Conservation (phyloP, 2,888 invertebrate genomes). For the Tiliacea aurago region DNA sequence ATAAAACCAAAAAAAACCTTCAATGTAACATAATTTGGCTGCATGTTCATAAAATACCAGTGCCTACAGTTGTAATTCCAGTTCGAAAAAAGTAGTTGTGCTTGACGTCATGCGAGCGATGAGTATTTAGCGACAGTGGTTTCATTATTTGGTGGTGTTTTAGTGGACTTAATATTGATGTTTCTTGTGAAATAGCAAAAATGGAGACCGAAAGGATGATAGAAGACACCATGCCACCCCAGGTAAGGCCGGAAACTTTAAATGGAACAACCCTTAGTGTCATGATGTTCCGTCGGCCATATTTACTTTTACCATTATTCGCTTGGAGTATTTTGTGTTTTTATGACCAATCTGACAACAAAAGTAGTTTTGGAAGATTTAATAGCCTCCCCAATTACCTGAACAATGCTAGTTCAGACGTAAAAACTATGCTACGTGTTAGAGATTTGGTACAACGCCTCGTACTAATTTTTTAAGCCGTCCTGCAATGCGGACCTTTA, state of each 20-base stretch:
- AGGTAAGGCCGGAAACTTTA: slow-evolving; percentile 81
- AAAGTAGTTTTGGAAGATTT: slow-evolving; percentile 48
- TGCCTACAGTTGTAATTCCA: slow-evolving; percentile 48
- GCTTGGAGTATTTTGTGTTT: slow-evolving; percentile 78
- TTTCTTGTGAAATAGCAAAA: slow-evolving; percentile 93
- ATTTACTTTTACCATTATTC: slow-evolving; percentile 81
- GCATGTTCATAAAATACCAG: slow-evolving; percentile 35
- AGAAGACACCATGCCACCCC: slow-evolving; percentile 92
- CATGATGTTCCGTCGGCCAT: slow-evolving; percentile 88
- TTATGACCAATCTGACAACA: slow-evolving; percentile 64
- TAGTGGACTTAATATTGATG: slow-evolving; percentile 86
- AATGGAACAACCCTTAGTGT: slow-evolving; percentile 85
- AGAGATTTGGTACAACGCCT: slow-evolving; percentile 27
- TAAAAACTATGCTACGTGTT: slow-evolving; percentile 34
- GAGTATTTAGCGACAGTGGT: slow-evolving; percentile 84
- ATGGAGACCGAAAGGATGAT: slow-evolving; percentile 98
- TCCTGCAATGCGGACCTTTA: slow-evolving; percentile 80
- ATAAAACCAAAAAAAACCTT: not conserved
- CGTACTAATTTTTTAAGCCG: slow-evolving; percentile 47
- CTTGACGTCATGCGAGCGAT: slow-evolving; percentile 88
- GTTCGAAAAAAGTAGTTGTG: slow-evolving; percentile 71
- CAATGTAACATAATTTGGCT: slow-evolving; percentile 20
- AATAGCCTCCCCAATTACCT: slow-evolving; percentile 27
- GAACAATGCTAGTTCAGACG: slow-evolving; percentile 22
- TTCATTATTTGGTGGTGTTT: slow-evolving; percentile 83